Conservation (phyloP, 2,888 invertebrate genomes). For the Tetheella fluctuosa region DNA sequence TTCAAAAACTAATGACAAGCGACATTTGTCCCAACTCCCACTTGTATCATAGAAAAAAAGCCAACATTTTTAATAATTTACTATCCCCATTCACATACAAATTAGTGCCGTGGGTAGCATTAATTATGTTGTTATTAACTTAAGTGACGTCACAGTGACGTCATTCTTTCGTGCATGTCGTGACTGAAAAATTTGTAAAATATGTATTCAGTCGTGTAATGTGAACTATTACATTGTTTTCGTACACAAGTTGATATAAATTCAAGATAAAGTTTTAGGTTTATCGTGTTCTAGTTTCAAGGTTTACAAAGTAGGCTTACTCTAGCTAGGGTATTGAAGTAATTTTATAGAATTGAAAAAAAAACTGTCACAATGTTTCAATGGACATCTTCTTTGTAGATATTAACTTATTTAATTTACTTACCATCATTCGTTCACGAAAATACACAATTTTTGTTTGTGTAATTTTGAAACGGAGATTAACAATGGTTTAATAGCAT, state of each 20-base stretch:
- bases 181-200: slow-evolving; percentile 17
- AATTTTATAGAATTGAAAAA: not conserved
- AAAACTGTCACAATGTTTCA: too few species aligned
- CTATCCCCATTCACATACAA: slow-evolving; percentile 31
- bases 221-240: not conserved
- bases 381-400: too few species aligned
- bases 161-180: not conserved
- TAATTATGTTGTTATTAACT: slow-evolving; percentile 34
- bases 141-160: not conserved
- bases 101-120: slow-evolving; percentile 31
- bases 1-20: not conserved
- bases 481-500: too few species aligned
- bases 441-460: too few species aligned
- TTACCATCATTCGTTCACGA: too few species aligned
- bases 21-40: slow-evolving; percentile 1
- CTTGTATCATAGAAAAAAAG: not conserved
- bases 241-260: not conserved
- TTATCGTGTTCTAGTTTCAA: not conserved
- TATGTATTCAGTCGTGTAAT: not conserved
- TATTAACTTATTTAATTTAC: too few species aligned
- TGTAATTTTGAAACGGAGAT: too few species aligned
- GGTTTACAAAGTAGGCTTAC: not conserved
- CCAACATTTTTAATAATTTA: not conserved
- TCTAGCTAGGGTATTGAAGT: too few species aligned
- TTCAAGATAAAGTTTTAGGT: not conserved